These are phyloP conservation scores for Thelaira solivaga DNA, from an alignment of 2,888 invertebrate genomes.

Conservation along the genomic window DNA sequence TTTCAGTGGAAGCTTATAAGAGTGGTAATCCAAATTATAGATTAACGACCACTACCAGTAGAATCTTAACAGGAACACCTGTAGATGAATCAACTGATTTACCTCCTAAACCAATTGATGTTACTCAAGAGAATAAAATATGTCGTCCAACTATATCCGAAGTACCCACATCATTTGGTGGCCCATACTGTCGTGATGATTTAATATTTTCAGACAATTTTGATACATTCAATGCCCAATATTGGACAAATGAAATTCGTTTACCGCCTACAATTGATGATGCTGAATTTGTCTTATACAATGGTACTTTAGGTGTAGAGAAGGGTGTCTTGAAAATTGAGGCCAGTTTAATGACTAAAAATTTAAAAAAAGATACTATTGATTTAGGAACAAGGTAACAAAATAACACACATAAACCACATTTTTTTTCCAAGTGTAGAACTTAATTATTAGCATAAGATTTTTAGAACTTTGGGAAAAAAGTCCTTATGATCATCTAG, in stretches of 20 bases:
- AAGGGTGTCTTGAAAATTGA: slow-evolving; percentile 74
- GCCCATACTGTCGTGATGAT: slow-evolving; percentile 77
- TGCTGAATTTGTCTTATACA: slow-evolving; percentile 78
- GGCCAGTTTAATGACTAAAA: slow-evolving; percentile 71
- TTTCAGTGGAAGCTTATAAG: slow-evolving; percentile 57
- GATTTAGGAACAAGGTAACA: slow-evolving; percentile 74
- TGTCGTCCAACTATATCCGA: slow-evolving; percentile 52
- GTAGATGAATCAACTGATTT: background rate
- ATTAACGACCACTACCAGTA: background rate
- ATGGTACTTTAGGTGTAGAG: slow-evolving; percentile 72
- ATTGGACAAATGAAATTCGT: slow-evolving; percentile 81
- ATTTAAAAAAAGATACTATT: slow-evolving; percentile 70
- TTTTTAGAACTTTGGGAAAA: no score
- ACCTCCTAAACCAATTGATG: background rate
- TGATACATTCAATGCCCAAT: slow-evolving; percentile 75
- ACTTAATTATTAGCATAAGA: no score
- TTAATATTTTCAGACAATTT: slow-evolving; percentile 83
- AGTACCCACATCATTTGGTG: slow-evolving; percentile 28
- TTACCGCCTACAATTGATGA: slow-evolving; percentile 78
- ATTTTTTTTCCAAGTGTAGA: background rate
- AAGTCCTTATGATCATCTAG: no score
- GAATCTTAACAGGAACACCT: background rate
- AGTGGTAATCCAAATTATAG: slow-evolving; percentile 34
- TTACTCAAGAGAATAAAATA: slow-evolving; percentile 1
- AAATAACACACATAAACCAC: background rate